These are phyloP conservation scores for Enteromius anoplus DNA, from an alignment of 2,797 vertebrate genomes.

Conservation along the genomic window DNA sequence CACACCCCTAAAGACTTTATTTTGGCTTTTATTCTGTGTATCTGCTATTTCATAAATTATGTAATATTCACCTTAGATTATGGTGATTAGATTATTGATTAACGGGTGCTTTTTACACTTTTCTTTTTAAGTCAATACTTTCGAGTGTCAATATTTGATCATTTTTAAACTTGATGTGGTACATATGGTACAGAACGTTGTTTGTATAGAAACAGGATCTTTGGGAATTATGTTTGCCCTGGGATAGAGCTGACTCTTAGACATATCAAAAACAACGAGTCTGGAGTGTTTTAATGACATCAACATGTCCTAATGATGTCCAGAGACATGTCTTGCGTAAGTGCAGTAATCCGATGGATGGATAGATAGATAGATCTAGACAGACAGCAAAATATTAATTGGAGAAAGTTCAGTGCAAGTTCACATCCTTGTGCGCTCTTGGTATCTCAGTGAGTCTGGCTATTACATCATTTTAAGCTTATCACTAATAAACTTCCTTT, in stretches of 20 bases:
- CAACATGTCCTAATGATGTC: neutral
- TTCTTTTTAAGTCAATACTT: neutral
- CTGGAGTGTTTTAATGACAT: slow-evolving; percentile 1
- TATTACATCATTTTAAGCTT: neutral
- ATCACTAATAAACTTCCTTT: slow-evolving; percentile 11
- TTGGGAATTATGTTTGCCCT: neutral
- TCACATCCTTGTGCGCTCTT: neutral
- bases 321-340: neutral
- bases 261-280: neutral
- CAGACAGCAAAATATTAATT: neutral
- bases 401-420: neutral
- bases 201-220: slow-evolving; percentile 3
- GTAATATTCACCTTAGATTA: neutral
- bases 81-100: neutral
- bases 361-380: neutral
- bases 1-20: neutral
- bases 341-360: neutral
- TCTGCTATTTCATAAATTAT: neutral
- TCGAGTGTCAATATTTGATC: neutral
- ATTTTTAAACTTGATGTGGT: slow-evolving; percentile 5
- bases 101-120: neutral
- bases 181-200: neutral
- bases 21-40: neutral
- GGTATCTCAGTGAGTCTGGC: neutral
- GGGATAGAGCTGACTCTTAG: neutral